Base-by-base conservation (phyloP, 2,888 invertebrate species). In the Leucophenga montana region DNA sequence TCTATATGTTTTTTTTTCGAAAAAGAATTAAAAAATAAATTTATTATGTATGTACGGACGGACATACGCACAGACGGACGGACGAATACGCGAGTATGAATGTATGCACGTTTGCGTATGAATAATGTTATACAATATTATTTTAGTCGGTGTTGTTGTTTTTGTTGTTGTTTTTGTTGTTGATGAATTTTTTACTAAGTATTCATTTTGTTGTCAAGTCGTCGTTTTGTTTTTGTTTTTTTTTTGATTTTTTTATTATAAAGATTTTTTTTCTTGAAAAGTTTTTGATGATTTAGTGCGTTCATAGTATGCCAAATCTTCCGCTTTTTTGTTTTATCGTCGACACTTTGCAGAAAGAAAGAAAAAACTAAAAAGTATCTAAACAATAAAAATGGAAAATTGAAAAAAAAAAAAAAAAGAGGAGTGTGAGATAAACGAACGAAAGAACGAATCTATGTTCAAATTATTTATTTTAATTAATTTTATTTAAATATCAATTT, bases 131-230 rank as follows among this genome's bases (percentile, higher is more conserved):
- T 53, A 50, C 65, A 22, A 65, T 27, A 65, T 31, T 53, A 56
- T 67, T 67, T 44, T 44, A 20, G n/a, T n/a, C n/a, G n/a, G n/a
- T n/a, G n/a, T 56, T 22, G 56, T 56, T 56, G 8, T 14, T 22
- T 20, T 27, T 31, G n/a, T 64, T 64, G 6, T 48, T 22, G 14
- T 64, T 48, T 18, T 16, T 64, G 27, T 31, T 57, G 22, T 48
- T 64, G 13, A 46, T 48, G 20, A 46, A 22, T 18, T 16, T 64
- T 80, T 83, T 82, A 8, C 46, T 53, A 48, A 81, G 77, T 77
- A 82, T 73, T 84, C 83, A 83, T 84, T 82, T 82, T 81, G 83
- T 82, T 82, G 79, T 83, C 84, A 84, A 77, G 83, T 83, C 83
- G 81, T 64, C 22, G 22, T 48, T 22, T 64, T n/a, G 14, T 27